Evolutionary conservation across 1,140 invertebrate genomes (phyloP), one percentile per base, ranked within the genome.

Genomic region (Gonatopus flavifemur): DNA sequence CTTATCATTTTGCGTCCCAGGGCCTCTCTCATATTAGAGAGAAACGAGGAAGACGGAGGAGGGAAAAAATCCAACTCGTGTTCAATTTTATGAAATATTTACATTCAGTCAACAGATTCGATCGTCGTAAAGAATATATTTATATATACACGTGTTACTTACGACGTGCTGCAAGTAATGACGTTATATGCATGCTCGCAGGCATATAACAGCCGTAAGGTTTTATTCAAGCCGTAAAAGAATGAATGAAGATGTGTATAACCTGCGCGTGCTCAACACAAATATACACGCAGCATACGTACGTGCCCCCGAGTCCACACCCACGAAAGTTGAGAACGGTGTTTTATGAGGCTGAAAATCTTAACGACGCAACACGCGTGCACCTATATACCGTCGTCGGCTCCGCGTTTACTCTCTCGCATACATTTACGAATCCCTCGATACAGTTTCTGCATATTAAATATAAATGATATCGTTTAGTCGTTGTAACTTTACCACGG

Each of bases 161-260:
- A 59, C 58, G 52, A 60, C 58, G 58, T 60, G 58, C 47, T 52
- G 47, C 49, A 30, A 57, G 55, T 60, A 60, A 60, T 51, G 51
- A 59, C 55, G 45, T 48, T 53, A 49, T 33, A 25, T 36, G 30
- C 40, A 35, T 30, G 49, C 32, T 40, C 18, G 3, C 13, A 25
- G 20, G 10, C 20, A 44, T 15, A n/a, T 19, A 20, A 10, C 25
- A 21, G 38, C 49, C n/a, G n/a, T n/a, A n/a, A n/a, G n/a, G n/a
- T n/a, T n/a, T n/a, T n/a, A n/a, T n/a, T n/a, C n/a, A n/a, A n/a
- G n/a, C n/a, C n/a, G n/a, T n/a, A n/a, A n/a, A n/a, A n/a, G n/a
- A n/a, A n/a, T n/a, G n/a, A n/a, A 48, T 44, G 47, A 57, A 57
- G 37, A 31, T 13, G 16, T 16, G 15, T 20, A 16, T 1, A 24